Evolutionary conservation across 2,888 invertebrate genomes (phyloP).

Genomic region (Tinea semifulvella): DNA sequence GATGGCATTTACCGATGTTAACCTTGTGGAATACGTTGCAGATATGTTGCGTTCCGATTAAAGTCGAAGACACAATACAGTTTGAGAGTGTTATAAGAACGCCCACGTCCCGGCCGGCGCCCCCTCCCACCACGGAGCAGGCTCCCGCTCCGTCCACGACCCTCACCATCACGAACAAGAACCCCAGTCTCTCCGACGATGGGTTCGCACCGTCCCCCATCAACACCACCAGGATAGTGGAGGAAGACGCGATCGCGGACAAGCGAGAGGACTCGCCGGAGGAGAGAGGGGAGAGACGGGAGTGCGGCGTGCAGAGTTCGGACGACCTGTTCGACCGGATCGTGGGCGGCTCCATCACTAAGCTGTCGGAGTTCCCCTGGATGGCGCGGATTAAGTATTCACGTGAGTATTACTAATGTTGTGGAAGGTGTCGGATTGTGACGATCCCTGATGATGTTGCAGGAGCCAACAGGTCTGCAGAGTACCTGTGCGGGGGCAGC

Average conservation of each 20-base stretch:
- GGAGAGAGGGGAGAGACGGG: constrained; percentile 20
- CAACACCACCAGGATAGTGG: too few species aligned
- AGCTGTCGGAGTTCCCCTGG: constrained; percentile 67
- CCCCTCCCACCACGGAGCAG: not conserved
- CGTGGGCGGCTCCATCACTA: constrained; percentile 54
- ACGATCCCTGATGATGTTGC: not conserved
- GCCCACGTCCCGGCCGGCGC: not conserved
- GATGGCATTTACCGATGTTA: too few species aligned
- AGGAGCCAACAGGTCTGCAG: not conserved
- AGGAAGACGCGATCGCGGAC: too few species aligned
- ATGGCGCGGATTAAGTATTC: constrained; percentile 66
- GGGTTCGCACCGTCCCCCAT: not conserved
- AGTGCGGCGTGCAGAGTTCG: constrained; percentile 35
- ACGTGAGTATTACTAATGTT: constrained; percentile 30
- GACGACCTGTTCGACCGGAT: constrained; percentile 37
- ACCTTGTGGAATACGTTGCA: too few species aligned
- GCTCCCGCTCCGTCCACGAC: not conserved
- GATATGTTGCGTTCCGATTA: constrained; percentile 17
- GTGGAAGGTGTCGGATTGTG: too few species aligned
- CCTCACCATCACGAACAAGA: not conserved
- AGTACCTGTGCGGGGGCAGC: constrained; percentile 52
- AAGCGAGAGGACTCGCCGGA: too few species aligned
- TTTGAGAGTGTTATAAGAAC: not conserved
- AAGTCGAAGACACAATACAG: constrained; percentile 1
- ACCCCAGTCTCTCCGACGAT: not conserved